These are phyloP conservation scores for Antheraea yamamai DNA, from an alignment of 2,888 invertebrate genomes.

Conservation along the genomic window DNA sequence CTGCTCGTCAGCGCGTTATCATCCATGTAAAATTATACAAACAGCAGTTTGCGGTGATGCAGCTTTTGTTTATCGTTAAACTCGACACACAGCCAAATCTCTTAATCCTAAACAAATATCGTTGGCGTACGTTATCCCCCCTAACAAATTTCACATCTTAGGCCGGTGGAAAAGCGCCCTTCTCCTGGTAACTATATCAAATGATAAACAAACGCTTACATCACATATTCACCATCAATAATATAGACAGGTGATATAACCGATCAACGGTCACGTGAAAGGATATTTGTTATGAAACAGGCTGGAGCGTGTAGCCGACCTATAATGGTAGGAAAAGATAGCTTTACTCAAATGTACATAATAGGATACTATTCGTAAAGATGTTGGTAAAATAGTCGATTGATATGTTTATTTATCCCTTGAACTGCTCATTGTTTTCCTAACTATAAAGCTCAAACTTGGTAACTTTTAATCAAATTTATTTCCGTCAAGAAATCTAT, in stretches of 20 bases:
- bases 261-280: constrained; percentile 27
- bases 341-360: constrained; percentile 29
- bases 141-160: constrained; percentile 59
- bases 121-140: constrained; percentile 40
- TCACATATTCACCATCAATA: constrained; percentile 72
- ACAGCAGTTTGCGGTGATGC: constrained; percentile 70
- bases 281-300: constrained; percentile 39
- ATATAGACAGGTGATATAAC: constrained; percentile 61
- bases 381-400: constrained; percentile 46
- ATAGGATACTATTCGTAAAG: constrained; percentile 30
- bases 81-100: constrained; percentile 67
- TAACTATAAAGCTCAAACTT: too few relatives aligned
- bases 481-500: too few relatives aligned
- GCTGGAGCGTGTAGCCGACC: constrained; percentile 48
- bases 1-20: constrained; percentile 68
- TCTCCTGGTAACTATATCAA: constrained; percentile 67
- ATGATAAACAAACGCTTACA: constrained; percentile 77
- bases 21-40: constrained; percentile 74
- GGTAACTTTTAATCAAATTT: too few relatives aligned
- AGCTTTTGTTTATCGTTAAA: constrained; percentile 75
- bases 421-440: too few relatives aligned
- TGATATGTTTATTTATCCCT: constrained; percentile 36
- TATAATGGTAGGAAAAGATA: constrained; percentile 77
- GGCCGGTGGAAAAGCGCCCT: constrained; percentile 47
- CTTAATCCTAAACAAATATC: constrained; percentile 80